A percentile compares a stretch with the other conserved stretches of the same genome.
Evolutionary conservation across 2,797 vertebrate species (phyloP).

Genomic region (Nannoperca australis): DNA sequence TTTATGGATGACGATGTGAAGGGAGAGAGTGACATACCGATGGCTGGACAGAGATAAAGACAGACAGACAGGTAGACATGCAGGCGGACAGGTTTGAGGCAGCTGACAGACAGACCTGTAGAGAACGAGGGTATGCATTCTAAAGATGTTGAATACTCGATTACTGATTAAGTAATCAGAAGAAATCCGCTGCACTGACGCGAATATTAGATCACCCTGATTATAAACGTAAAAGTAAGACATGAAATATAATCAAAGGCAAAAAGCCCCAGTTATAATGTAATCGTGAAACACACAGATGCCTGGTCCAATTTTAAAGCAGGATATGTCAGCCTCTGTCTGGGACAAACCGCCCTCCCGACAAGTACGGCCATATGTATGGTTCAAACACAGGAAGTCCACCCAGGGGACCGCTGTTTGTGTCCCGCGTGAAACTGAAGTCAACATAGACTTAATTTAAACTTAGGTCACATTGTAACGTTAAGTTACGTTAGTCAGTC

Average conservation of each 20-base stretch:
- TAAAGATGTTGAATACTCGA: background rate
- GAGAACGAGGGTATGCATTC: background rate
- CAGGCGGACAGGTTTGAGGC: background rate
- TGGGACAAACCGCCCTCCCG: too few relatives aligned
- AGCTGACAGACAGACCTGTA: background rate
- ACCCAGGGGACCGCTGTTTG: too few relatives aligned
- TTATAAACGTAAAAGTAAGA: background rate
- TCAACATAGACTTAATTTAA: too few relatives aligned
- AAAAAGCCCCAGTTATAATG: background rate
- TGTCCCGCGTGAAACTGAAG: too few relatives aligned
- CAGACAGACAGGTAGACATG: background rate
- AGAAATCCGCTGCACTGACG: background rate
- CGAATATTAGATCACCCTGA: background rate
- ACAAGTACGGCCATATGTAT: too few relatives aligned
- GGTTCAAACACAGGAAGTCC: too few relatives aligned
- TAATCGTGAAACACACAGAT: background rate
- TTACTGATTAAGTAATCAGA: background rate
- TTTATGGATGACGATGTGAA: constrained; percentile 19
- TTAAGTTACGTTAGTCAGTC: too few relatives aligned
- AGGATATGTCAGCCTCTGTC: too few relatives aligned
- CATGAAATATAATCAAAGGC: background rate
- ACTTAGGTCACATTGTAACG: too few relatives aligned
- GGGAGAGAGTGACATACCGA: background rate
- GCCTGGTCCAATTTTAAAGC: too few relatives aligned
- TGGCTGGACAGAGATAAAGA: background rate